These are phyloP conservation scores for Hyles euphorbiae DNA, from an alignment of 1,140 invertebrate genomes.

Conservation along the genomic window DNA sequence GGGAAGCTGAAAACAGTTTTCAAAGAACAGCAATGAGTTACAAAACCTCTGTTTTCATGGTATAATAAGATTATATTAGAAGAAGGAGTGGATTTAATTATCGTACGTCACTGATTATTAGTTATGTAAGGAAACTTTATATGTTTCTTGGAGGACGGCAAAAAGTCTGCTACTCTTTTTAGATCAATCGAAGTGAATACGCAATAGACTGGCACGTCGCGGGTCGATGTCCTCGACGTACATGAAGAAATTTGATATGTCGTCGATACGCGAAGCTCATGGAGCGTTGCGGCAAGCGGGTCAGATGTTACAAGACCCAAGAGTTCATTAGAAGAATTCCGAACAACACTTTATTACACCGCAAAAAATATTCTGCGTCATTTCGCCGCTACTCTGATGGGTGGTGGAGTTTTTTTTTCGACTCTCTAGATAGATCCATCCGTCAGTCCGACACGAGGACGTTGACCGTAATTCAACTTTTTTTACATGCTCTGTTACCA, in stretches of 20 bases:
- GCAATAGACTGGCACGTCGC: constrained; percentile 21
- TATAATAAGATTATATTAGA: no score
- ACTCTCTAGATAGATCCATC: constrained; percentile 48
- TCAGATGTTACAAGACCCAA: constrained; percentile 23
- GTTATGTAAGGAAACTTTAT: no score
- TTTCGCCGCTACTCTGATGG: constrained; percentile 37
- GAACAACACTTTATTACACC: constrained; percentile 29
- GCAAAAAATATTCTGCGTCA: constrained; percentile 62
- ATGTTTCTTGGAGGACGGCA: constrained; percentile 11
- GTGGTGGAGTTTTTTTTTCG: constrained; percentile 50
- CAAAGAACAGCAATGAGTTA: constrained; percentile 19
- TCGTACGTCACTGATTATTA: no score
- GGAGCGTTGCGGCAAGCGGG: constrained; percentile 27
- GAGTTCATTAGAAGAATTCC: constrained; percentile 46
- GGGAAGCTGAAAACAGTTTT: constrained; percentile 32
- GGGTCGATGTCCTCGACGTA: constrained; percentile 29
- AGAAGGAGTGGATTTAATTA: no score
- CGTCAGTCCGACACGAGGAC: constrained; percentile 48
- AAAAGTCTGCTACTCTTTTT: constrained; percentile 3
- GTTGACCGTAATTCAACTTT: constrained; percentile 49
- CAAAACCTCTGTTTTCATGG: no score
- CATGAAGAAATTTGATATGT: constrained; percentile 38
- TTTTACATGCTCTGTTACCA: constrained; percentile 31
- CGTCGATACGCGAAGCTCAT: constrained; percentile 21
- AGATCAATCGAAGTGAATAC: constrained; percentile 14